Percentiles rank a stretch among this genome's conserved stretches.
phyloP scores from a whole-genome alignment of 2,888 invertebrate genomes.

The Eugnorisma glareosa region DNA sequence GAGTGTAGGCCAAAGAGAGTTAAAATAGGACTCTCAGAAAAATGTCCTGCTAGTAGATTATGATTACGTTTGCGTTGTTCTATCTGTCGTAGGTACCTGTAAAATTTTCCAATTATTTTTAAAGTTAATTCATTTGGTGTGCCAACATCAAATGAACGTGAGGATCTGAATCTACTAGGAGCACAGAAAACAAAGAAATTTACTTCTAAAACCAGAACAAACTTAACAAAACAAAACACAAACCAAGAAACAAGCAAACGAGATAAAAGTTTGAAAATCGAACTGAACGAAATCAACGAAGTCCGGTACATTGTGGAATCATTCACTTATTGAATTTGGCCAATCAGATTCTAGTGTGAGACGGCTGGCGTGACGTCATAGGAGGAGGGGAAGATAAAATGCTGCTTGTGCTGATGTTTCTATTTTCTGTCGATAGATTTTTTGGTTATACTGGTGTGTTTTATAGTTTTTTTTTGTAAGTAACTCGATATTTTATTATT shows the following conservation, averaged over 20 bases:
- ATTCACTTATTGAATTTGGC: constrained; percentile 57
- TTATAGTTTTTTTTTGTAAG: background rate
- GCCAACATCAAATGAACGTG: background rate
- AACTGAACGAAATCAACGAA: constrained; percentile 51
- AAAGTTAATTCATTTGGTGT: no score
- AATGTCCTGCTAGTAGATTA: background rate
- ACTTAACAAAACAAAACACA: constrained; percentile 31
- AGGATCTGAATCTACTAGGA: background rate
- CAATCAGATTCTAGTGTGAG: constrained; percentile 52
- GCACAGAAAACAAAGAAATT: constrained; percentile 12
- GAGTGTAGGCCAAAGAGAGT: background rate
- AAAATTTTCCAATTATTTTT: no score
- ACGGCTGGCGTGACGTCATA: constrained; percentile 24
- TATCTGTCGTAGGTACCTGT: background rate
- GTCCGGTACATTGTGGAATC: constrained; percentile 48
- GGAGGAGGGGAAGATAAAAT: constrained; percentile 26
- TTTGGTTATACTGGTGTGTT: no score
- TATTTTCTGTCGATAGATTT: background rate
- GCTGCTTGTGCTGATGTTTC: constrained; percentile 7
- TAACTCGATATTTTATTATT: background rate
- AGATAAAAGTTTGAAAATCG: constrained; percentile 54
- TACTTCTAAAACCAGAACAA: background rate
- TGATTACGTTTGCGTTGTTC: background rate
- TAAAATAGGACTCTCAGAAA: background rate
- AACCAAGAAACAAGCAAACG: constrained; percentile 25